Percentiles rank a stretch among this genome's conserved stretches.
phyloP scores from a whole-genome alignment of 2,113 vertebrate genomes.

The Reinhardtius hippoglossoides region DNA sequence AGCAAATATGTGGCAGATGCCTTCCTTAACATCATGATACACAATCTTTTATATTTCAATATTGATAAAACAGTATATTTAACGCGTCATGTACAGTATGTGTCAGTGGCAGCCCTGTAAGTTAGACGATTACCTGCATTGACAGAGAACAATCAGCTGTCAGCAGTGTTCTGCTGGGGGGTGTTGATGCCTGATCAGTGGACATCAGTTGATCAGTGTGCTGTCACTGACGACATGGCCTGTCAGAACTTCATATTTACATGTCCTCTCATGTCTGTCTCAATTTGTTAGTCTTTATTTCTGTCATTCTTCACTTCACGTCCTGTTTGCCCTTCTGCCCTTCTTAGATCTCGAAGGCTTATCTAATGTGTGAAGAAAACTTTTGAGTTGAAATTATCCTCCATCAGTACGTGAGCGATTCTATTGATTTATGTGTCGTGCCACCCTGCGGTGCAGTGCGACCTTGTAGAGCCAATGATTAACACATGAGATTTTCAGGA shows the following conservation, averaged over 20 bases:
- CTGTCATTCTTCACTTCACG: too few relatives aligned
- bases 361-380: not conserved
- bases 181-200: not conserved
- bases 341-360: not conserved
- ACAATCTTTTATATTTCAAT: not conserved
- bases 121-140: not conserved
- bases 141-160: not conserved
- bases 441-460: not conserved
- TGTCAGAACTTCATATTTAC: not conserved
- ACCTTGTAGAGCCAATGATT: conserved; percentile 1
- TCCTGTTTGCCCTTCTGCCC: not conserved
- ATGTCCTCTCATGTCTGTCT: not conserved
- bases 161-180: not conserved
- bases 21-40: not conserved
- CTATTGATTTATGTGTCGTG: not conserved
- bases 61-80: not conserved
- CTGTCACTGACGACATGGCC: too few relatives aligned
- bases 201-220: not conserved
- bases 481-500: not conserved
- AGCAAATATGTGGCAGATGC: not conserved
- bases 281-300: too few relatives aligned
- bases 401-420: not conserved
- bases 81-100: not conserved
- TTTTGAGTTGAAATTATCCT: not conserved
- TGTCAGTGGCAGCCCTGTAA: not conserved